Conservation (phyloP, 2,888 invertebrate species). For the Sarcophaga caerulescens region DNA sequence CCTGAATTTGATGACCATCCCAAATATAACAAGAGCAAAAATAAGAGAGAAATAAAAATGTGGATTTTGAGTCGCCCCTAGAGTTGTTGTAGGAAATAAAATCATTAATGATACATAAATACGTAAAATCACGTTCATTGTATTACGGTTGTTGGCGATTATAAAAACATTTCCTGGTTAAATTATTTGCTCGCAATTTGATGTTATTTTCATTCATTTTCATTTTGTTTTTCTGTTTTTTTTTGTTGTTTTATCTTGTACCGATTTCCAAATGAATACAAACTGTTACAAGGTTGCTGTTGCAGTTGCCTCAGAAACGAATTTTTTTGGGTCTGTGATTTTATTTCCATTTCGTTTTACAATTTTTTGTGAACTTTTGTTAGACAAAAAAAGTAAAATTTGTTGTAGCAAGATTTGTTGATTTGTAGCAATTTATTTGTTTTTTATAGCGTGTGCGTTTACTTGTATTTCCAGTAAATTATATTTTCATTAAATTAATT, state of each 20-base stretch:
- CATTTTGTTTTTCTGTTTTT: neutral
- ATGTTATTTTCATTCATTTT: neutral
- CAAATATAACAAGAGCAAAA: neutral
- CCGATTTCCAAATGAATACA: neutral
- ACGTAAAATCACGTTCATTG: slow-evolving; percentile 50
- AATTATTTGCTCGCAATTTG: slow-evolving; percentile 27
- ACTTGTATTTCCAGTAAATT: no score
- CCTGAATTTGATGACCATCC: slow-evolving; percentile 10
- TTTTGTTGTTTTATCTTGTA: neutral
- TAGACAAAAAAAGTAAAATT: no score
- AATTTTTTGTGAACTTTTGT: no score
- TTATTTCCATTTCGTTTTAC: no score
- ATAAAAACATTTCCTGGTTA: slow-evolving; percentile 34
- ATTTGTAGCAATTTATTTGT: no score
- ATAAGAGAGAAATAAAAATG: neutral
- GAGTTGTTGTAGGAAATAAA: neutral
- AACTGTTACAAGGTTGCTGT: slow-evolving; percentile 17
- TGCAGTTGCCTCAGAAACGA: no score
- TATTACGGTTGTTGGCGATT: slow-evolving; percentile 12
- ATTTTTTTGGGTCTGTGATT: no score
- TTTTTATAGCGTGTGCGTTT: no score
- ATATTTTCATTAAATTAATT: no score
- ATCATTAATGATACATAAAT: slow-evolving; percentile 42
- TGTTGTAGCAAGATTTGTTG: no score
- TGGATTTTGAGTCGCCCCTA: neutral